Conservation (phyloP, 2,113 vertebrate genomes). For the Gorsachius goisagi region DNA sequence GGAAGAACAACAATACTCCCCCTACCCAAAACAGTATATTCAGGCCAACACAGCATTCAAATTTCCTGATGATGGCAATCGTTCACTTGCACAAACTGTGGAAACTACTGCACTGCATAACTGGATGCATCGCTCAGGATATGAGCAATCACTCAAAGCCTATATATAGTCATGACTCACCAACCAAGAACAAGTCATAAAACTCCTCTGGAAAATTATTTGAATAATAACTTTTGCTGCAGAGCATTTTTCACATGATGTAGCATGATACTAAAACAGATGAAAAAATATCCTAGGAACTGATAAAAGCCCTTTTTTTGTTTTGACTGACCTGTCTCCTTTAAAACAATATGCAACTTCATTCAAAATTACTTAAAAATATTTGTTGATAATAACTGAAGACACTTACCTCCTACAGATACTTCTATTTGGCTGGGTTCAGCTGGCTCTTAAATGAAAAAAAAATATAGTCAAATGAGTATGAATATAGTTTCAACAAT, state of each 20-base stretch:
- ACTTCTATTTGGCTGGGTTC: conserved; percentile 64
- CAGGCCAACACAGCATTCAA: background rate
- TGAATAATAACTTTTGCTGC: background rate
- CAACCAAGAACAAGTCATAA: background rate
- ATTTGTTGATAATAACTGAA: background rate
- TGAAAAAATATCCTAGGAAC: background rate
- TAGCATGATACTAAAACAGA: background rate
- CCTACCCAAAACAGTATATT: background rate
- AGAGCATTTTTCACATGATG: background rate
- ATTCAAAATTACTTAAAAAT: background rate
- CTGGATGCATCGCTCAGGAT: background rate
- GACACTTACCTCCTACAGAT: conserved; percentile 63
- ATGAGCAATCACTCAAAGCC: background rate
- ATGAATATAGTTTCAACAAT: background rate
- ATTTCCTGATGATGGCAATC: background rate
- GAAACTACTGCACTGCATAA: background rate
- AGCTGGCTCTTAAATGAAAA: conserved; percentile 63
- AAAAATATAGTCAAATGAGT: background rate
- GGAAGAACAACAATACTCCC: background rate
- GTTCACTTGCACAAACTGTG: background rate
- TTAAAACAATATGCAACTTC: background rate
- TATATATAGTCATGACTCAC: background rate
- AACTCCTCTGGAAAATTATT: background rate
- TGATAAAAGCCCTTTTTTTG: background rate
- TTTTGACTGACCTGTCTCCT: background rate